Conservation (phyloP, 1,140 invertebrate genomes). For the Drosophila guanche region DNA sequence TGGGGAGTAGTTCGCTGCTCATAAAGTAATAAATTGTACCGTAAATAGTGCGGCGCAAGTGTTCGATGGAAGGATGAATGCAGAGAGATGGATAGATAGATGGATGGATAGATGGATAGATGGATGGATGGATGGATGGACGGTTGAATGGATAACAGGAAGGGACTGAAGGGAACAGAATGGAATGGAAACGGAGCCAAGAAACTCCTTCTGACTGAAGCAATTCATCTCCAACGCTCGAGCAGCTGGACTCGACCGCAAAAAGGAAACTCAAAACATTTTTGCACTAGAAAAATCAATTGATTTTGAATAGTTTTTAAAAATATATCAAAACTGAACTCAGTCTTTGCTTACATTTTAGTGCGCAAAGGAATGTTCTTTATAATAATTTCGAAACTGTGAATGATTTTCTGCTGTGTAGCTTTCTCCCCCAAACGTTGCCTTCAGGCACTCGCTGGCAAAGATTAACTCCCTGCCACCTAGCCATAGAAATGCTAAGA, state of each 20-base stretch:
- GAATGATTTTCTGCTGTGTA: too few relatives aligned
- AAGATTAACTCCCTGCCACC: too few relatives aligned
- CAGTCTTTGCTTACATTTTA: too few relatives aligned
- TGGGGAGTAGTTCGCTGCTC: slow-evolving; percentile 59
- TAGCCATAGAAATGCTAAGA: not conserved
- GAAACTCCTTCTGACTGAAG: slow-evolving; percentile 31
- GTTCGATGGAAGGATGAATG: slow-evolving; percentile 51
- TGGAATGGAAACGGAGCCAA: not conserved
- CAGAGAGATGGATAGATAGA: slow-evolving; percentile 19
- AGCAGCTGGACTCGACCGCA: slow-evolving; percentile 49
- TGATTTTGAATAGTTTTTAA: too few relatives aligned
- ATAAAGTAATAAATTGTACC: slow-evolving; percentile 83
- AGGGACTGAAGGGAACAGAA: slow-evolving; percentile 7
- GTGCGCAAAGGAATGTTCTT: too few relatives aligned
- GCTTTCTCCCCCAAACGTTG: too few relatives aligned
- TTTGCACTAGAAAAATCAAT: too few relatives aligned
- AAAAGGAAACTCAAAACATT: slow-evolving; percentile 25
- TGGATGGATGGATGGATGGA: slow-evolving; percentile 18
- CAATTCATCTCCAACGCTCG: slow-evolving; percentile 62
- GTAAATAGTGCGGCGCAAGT: slow-evolving; percentile 77
- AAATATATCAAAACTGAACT: too few relatives aligned
- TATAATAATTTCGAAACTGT: too few relatives aligned
- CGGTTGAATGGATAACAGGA: not conserved
- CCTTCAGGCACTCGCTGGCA: too few relatives aligned
- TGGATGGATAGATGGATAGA: slow-evolving; percentile 1